phyloP scores from a whole-genome alignment of 2,888 invertebrate genomes.

The Caenorhabditis wallacei region DNA sequence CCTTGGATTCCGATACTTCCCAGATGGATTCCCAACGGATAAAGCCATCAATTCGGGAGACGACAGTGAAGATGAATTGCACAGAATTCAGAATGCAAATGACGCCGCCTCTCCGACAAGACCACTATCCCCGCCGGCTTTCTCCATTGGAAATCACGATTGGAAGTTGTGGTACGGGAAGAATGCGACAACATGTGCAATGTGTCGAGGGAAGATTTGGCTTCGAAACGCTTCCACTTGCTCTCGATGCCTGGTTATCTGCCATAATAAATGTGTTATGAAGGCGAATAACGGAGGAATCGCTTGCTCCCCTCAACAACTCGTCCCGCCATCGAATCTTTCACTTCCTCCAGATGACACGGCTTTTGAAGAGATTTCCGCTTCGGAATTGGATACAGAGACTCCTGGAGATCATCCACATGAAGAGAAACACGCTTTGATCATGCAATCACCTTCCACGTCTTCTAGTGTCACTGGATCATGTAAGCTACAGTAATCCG shows the following conservation, averaged over 20 bases:
- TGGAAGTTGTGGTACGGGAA: slow-evolving; percentile 68
- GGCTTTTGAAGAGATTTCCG: slow-evolving; percentile 68
- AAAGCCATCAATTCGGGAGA: slow-evolving; percentile 64
- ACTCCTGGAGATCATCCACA: slow-evolving; percentile 24
- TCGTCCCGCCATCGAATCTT: slow-evolving; percentile 28
- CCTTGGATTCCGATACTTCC: slow-evolving; percentile 87
- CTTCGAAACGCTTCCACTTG: slow-evolving; percentile 96
- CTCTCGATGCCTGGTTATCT: slow-evolving; percentile 91
- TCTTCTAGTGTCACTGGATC: slow-evolving; percentile 15
- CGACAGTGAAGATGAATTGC: slow-evolving; percentile 58
- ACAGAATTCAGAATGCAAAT: neutral
- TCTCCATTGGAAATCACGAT: slow-evolving; percentile 59
- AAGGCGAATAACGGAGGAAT: slow-evolving; percentile 72
- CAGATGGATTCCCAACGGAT: slow-evolving; percentile 72
- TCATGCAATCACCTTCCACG: slow-evolving; percentile 35
- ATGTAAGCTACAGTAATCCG: neutral
- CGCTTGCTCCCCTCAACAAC: slow-evolving; percentile 51
- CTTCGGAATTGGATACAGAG: slow-evolving; percentile 10
- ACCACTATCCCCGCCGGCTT: slow-evolving; percentile 56
- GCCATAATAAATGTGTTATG: slow-evolving; percentile 94
- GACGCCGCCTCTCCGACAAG: slow-evolving; percentile 48
- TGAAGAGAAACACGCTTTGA: slow-evolving; percentile 24
- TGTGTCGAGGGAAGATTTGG: slow-evolving; percentile 89
- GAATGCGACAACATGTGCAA: slow-evolving; percentile 70
- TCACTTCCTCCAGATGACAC: slow-evolving; percentile 61